Percentiles rank a stretch among this genome's conserved stretches.
Conservation (phyloP, 2,797 vertebrate genomes). For the Hemitrygon akajei region DNA sequence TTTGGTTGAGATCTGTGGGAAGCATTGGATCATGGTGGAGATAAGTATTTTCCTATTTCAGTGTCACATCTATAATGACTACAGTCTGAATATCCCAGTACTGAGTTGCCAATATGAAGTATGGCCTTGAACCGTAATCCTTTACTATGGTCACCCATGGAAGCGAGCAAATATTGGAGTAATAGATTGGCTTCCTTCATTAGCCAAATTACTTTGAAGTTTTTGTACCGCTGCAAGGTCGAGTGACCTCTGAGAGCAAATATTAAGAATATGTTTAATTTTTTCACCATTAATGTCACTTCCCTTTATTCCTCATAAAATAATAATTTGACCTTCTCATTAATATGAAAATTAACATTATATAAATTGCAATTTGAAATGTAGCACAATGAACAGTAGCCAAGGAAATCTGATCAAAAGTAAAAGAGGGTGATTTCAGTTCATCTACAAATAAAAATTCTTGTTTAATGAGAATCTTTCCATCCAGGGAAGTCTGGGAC, state of each 20-base stretch:
- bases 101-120: too few relatives aligned
- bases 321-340: conserved; percentile 5
- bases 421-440: neutral
- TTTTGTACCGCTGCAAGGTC: too few relatives aligned
- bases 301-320: neutral
- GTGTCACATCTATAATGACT: neutral
- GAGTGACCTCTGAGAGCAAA: neutral
- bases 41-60: neutral
- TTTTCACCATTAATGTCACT: neutral
- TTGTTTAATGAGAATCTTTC: neutral
- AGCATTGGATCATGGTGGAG: neutral
- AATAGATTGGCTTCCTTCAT: too few relatives aligned
- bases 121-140: too few relatives aligned
- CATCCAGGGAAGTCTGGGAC: neutral
- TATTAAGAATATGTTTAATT: neutral
- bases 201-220: too few relatives aligned
- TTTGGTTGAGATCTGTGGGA: neutral
- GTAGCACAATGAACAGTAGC: neutral
- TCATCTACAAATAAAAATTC: neutral
- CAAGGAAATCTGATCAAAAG: neutral
- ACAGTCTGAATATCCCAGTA: too few relatives aligned
- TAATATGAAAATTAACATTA: conserved; percentile 14
- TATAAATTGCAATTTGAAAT: neutral
- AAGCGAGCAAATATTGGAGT: too few relatives aligned
- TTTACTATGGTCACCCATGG: too few relatives aligned